Evolutionary conservation across 2,797 vertebrate genomes (phyloP), one percentile per base, ranked within the genome.

Genomic region (Rhadinocentrus ornatus): DNA sequence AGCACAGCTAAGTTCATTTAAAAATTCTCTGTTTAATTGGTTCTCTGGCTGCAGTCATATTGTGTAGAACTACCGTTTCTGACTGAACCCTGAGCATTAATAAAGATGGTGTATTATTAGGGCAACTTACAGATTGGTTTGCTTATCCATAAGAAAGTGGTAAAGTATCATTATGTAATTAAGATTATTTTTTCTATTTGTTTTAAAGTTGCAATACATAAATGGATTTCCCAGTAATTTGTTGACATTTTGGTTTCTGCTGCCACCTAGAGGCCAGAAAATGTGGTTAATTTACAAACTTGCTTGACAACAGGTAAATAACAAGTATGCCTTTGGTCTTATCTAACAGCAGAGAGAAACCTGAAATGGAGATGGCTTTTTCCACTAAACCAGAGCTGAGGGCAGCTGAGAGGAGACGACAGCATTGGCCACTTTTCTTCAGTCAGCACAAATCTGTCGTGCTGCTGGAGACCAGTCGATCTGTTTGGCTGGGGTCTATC

Each of bases 301-400:
- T 54, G 6, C 16, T 26, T 37, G 22, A 24, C 10, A 10, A 15
- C 31, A 52, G 15, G 32, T 18, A 39, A 7, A 27, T 54, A 27
- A 65, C 34, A 5, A 6, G 9, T n/a, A 44, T 31, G 1, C 6
- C 29, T 15, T 71, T 59, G 12, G 53, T 71, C 58, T 73, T 58
- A 20, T 67, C 54, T 32, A 18, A 9, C 73, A 82, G 63, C 91
- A 95, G 95, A 91, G 70, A 81, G 80, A 65, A 74, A 48, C 69
- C 63, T 64, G 90, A 94, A 85, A 91, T 92, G 86, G 94, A 82
- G 96, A 95, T 95, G 90, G 90, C 90, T 92, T 92, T 95, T 96
- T 82, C 94, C 95, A 41, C 92, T 90, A 54, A 82, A 93, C 91
- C 82, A 65, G 1, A 93, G 81, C 65, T 6, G 79, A 81, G 80